Conservation (phyloP, 2,113 vertebrate genomes). For the Phyllostomus discolor region DNA sequence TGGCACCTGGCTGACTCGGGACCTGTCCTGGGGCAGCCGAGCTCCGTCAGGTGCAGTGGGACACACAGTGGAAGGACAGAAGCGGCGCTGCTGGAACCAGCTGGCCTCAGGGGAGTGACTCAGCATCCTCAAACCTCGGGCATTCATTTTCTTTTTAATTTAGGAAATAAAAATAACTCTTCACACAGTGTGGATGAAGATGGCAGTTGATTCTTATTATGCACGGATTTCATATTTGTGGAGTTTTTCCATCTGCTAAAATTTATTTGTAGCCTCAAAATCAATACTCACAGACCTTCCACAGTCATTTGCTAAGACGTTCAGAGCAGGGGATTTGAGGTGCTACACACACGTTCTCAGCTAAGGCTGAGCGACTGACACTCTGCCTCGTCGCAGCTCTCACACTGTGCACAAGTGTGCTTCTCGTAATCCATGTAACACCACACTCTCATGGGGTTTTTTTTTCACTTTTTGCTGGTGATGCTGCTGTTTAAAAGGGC, state of each 20-base stretch:
- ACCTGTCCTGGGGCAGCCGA: not conserved
- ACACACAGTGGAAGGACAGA: not conserved
- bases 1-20: not conserved
- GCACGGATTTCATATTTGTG: not conserved
- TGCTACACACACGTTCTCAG: not conserved
- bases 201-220: not conserved
- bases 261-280: not conserved
- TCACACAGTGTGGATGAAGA: not conserved
- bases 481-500: not conserved
- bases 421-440: not conserved
- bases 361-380: not conserved
- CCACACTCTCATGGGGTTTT: not conserved
- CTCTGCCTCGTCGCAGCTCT: not conserved
- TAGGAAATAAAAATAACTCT: not conserved
- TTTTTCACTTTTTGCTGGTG: not conserved
- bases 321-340: not conserved
- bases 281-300: not conserved
- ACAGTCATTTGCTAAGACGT: not conserved
- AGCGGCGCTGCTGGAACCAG: not conserved
- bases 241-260: not conserved
- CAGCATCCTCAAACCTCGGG: not conserved
- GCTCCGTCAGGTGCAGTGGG: not conserved
- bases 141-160: not conserved
- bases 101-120: not conserved
- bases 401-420: not conserved